phyloP scores from a whole-genome alignment of 2,888 invertebrate genomes.

The Herminia tarsipennalis region DNA sequence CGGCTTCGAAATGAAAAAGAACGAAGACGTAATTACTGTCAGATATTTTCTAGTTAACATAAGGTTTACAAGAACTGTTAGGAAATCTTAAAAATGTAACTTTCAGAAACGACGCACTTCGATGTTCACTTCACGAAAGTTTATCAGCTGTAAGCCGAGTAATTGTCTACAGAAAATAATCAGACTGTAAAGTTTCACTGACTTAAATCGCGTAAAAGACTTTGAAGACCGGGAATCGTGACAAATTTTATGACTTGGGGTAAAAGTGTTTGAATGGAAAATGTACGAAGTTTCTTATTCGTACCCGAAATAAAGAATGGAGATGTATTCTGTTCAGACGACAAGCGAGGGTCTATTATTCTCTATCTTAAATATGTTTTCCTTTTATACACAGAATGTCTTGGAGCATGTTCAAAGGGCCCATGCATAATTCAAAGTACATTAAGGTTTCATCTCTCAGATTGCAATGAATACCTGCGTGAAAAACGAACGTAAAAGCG shows the following conservation, averaged over 20 bases:
- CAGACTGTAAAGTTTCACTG: conserved; percentile 31
- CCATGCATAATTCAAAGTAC: conserved; percentile 51
- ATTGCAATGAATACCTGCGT: conserved; percentile 45
- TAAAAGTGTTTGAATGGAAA: conserved; percentile 8
- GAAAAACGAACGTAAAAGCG: conserved; percentile 34
- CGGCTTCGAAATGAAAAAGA: too few relatives aligned
- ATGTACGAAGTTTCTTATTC: conserved; percentile 10
- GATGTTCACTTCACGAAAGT: conserved; percentile 28
- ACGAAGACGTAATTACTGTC: too few relatives aligned
- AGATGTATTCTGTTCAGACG: conserved; percentile 29
- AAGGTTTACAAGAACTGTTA: conserved; percentile 35
- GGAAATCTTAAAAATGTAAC: conserved; percentile 38
- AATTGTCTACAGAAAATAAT: conserved; percentile 44
- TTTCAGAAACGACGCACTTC: conserved; percentile 18
- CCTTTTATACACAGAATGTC: conserved; percentile 33
- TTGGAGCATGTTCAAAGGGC: conserved; percentile 35
- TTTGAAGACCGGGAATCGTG: conserved; percentile 16
- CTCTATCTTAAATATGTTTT: conserved; percentile 32
- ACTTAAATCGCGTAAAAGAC: conserved; percentile 36
- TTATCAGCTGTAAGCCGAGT: conserved; percentile 36
- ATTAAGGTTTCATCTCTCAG: conserved; percentile 43
- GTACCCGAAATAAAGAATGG: conserved; percentile 12
- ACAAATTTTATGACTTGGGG: conserved; percentile 13
- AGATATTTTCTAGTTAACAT: conserved; percentile 42
- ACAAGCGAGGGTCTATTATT: conserved; percentile 21